Percentiles rank a stretch among this genome's conserved stretches.
phyloP scores from a whole-genome alignment of 2,113 vertebrate genomes.

The Carlito syrichta region DNA sequence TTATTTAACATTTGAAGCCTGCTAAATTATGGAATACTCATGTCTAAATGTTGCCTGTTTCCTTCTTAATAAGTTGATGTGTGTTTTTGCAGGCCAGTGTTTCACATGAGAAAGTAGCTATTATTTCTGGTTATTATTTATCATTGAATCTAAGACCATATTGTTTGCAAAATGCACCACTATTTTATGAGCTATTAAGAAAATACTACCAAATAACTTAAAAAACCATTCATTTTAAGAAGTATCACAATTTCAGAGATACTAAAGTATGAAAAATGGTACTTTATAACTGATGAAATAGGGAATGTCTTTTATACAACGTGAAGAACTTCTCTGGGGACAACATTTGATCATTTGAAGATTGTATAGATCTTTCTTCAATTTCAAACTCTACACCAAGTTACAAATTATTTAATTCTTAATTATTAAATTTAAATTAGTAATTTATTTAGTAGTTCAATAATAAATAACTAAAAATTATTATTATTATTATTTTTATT shows the following conservation, averaged over 20 bases:
- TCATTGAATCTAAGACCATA: background rate
- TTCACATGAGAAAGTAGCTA: background rate
- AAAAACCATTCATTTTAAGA: conserved; percentile 23
- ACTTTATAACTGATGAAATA: background rate
- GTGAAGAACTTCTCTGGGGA: background rate
- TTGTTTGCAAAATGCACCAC: background rate
- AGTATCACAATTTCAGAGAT: background rate
- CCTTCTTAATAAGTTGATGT: background rate
- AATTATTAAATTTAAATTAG: no score
- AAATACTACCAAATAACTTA: conserved; percentile 4
- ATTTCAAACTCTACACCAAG: background rate
- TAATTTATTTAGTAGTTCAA: no score
- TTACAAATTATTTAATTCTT: background rate
- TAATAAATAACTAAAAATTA: no score
- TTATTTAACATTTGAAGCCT: background rate
- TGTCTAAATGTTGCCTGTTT: background rate
- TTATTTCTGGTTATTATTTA: background rate
- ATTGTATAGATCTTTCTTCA: background rate
- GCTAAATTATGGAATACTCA: background rate
- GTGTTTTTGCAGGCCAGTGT: background rate
- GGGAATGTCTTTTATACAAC: background rate
- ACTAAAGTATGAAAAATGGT: conserved; percentile 20
- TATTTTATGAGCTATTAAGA: conserved; percentile 1
- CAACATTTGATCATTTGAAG: background rate
- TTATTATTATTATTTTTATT: no score